Evolutionary conservation across 30 jellyfish, hydroid and myxozoan species (phyloP).

Genomic region (Aurelia sp.): DNA sequence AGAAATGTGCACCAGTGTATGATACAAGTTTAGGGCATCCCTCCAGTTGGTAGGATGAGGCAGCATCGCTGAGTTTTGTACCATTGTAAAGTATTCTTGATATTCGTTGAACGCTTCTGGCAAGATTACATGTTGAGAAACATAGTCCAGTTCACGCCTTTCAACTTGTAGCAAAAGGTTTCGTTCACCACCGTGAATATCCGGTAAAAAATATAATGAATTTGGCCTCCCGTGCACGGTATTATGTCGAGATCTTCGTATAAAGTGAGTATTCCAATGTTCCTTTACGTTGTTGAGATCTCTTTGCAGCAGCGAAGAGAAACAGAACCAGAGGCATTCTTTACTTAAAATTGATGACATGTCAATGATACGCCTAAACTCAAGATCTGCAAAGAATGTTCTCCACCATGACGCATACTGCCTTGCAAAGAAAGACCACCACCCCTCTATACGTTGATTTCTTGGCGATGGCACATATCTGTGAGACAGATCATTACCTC

Average conservation of each 20-base stretch:
- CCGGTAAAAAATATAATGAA: not conserved
- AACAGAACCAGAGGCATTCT: not conserved
- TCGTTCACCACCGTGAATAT: not conserved
- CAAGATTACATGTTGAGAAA: not conserved
- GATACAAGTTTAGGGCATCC: not conserved
- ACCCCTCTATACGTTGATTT: slow-evolving; percentile 4
- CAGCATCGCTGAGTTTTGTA: not conserved
- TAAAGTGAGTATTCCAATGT: not conserved
- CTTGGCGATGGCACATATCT: slow-evolving; percentile 6
- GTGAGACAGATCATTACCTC: not conserved
- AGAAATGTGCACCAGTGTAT: slow-evolving; percentile 10
- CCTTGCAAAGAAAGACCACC: slow-evolving; percentile 10
- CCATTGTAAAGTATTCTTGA: slow-evolving; percentile 22
- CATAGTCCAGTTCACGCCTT: slow-evolving; percentile 1
- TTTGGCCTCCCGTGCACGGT: not conserved
- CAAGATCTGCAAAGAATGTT: not conserved
- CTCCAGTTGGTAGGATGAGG: slow-evolving; percentile 2
- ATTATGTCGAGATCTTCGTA: not conserved
- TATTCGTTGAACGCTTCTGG: not conserved
- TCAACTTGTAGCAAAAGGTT: not conserved
- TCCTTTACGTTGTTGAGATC: not conserved
- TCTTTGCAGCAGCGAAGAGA: slow-evolving; percentile 10
- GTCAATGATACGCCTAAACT: not conserved
- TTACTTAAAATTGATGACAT: not conserved
- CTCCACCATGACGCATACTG: slow-evolving; percentile 6